A percentile compares a stretch with the other conserved stretches of the same genome.
Evolutionary conservation across 2,797 vertebrate species (phyloP).

Genomic region (Psittacula echo): DNA sequence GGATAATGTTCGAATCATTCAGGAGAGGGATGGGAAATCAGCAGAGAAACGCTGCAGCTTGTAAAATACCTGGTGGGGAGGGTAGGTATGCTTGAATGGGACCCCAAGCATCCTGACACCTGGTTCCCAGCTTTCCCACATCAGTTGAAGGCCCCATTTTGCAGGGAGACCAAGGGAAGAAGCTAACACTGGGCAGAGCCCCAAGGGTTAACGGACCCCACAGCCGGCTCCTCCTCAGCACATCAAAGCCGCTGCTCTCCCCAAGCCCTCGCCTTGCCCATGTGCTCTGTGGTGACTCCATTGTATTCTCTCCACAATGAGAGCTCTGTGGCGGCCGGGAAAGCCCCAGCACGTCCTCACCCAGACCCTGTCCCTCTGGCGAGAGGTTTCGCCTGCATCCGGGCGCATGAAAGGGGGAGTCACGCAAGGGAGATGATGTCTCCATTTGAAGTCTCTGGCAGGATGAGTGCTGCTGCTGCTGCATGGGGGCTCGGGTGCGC

Average conservation of each 20-base stretch:
- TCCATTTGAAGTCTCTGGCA: neutral
- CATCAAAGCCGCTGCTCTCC: constrained; percentile 1
- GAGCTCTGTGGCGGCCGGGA: neutral
- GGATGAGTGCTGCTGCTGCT: rapidly evolving
- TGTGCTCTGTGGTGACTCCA: neutral
- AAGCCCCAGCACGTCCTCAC: neutral
- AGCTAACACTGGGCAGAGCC: neutral
- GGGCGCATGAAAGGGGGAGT: neutral
- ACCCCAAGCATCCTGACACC: neutral
- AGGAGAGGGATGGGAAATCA: neutral
- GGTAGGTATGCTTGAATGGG: neutral
- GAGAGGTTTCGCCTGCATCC: neutral
- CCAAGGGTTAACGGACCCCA: neutral
- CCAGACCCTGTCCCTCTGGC: neutral
- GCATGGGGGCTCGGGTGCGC: rapidly evolving
- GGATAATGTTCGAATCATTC: rapidly evolving
- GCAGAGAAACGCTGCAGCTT: neutral
- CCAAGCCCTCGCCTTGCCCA: neutral
- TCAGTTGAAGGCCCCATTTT: neutral
- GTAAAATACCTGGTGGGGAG: neutral
- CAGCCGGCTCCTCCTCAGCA: neutral
- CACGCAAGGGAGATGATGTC: neutral
- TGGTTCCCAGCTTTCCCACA: rapidly evolving
- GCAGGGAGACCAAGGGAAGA: neutral
- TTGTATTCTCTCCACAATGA: constrained; percentile 4